Evolutionary conservation across 2,797 vertebrate genomes (phyloP).

Genomic region (Pelodytes ibericus): DNA sequence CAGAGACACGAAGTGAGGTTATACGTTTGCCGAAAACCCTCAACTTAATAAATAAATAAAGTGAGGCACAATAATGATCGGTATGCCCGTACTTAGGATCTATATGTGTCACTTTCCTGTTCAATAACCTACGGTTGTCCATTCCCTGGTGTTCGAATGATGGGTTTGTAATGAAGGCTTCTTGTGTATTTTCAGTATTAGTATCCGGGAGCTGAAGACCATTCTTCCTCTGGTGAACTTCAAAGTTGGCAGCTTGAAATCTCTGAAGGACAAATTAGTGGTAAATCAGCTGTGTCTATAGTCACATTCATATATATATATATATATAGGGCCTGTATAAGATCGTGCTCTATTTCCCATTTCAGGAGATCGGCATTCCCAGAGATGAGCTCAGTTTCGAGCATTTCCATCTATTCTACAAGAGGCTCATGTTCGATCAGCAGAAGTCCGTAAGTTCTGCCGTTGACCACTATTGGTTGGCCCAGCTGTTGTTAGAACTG

Average conservation of each 20-base stretch:
- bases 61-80: too few relatives aligned
- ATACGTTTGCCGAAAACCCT: too few relatives aligned
- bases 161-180: neutral
- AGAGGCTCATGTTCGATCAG: conserved; percentile 93
- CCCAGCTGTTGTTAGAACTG: neutral
- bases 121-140: too few relatives aligned
- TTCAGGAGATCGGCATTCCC: conserved; percentile 84
- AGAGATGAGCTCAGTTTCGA: conserved; percentile 92
- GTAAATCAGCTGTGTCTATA: conserved; percentile 66
- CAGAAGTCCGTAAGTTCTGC: conserved; percentile 83
- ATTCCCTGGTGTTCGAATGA: too few relatives aligned
- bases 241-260: conserved; percentile 81
- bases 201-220: conserved; percentile 88
- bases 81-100: too few relatives aligned
- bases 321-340: neutral
- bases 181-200: conserved; percentile 75
- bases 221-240: conserved; percentile 89
- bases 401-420: conserved; percentile 95
- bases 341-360: neutral
- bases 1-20: too few relatives aligned
- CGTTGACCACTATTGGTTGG: neutral
- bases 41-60: too few relatives aligned
- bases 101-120: too few relatives aligned
- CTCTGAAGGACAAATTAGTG: conserved; percentile 87
- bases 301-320: too few relatives aligned